These are phyloP conservation scores for Rutpela maculata DNA, from an alignment of 2,888 invertebrate species.

Conservation along the genomic window DNA sequence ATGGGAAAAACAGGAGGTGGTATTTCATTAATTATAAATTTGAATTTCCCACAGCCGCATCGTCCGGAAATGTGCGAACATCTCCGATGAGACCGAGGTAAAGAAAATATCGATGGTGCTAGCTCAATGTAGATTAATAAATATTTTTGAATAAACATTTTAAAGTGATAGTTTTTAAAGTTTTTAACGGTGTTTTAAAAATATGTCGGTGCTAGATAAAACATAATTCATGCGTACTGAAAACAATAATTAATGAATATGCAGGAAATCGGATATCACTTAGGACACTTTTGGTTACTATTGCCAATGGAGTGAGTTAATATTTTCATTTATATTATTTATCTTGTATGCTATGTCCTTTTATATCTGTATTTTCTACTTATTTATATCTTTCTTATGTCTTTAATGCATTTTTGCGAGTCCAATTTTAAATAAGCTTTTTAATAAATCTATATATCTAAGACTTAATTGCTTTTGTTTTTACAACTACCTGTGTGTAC, in stretches of 20 bases:
- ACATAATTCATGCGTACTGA: slow-evolving; percentile 52
- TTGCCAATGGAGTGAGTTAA: slow-evolving; percentile 60
- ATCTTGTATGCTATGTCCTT: slow-evolving; percentile 16
- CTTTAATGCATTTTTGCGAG: slow-evolving; percentile 14
- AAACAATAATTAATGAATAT: slow-evolving; percentile 58
- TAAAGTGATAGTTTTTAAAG: slow-evolving; percentile 44
- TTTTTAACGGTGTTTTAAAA: slow-evolving; percentile 44
- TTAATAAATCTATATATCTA: neutral
- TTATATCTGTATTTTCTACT: slow-evolving; percentile 13
- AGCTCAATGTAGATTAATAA: slow-evolving; percentile 58
- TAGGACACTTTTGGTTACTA: slow-evolving; percentile 56
- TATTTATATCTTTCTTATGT: slow-evolving; percentile 11
- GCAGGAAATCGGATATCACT: slow-evolving; percentile 60
- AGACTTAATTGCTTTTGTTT: neutral
- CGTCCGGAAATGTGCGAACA: slow-evolving; percentile 32
- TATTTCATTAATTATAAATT: slow-evolving; percentile 1
- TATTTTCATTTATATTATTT: slow-evolving; percentile 32
- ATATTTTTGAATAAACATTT: slow-evolving; percentile 55
- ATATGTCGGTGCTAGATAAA: slow-evolving; percentile 52
- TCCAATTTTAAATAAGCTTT: neutral
- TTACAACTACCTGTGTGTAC: slow-evolving; percentile 6
- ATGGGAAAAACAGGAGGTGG: neutral
- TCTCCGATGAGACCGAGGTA: slow-evolving; percentile 43
- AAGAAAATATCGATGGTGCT: slow-evolving; percentile 61
- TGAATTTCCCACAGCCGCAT: slow-evolving; percentile 21